Base-by-base conservation (phyloP, 2,888 invertebrate genomes). In the Girardia tigrina region DNA sequence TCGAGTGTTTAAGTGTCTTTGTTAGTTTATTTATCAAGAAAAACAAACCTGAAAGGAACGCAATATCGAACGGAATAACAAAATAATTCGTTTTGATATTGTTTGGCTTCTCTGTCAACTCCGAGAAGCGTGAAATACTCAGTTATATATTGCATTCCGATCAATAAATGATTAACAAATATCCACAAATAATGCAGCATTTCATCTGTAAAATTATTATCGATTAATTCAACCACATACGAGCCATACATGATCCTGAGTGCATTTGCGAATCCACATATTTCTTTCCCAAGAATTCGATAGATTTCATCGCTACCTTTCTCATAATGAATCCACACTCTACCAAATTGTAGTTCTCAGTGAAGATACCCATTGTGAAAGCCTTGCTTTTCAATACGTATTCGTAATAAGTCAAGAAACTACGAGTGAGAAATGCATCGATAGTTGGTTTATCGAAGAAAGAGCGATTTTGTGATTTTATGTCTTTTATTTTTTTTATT, bases 301-400 rank as follows among this genome's bases (percentile, higher is more conserved):
- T 56, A 16, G 56, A 56, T 20, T n/a, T 56, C 56, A 56, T 56
- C n/a, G 56, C n/a, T 56, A 56, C n/a, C 23, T 56, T 56, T 56
- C 56, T 4, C 23, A 56, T 12, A 20, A 56, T 2, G 20, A 56
- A 56, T 20, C 56, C 56, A 56, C 23, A n/a, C 23, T 56, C 56
- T 4, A 56, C 4, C n/a, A 56, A 56, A 56, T 56, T 56, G 2
- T 20, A 2, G 23, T 6, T 8, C 4, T 4, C 23, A 4, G 56
- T 23, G 23, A 6, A 2, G 23, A 20, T 20, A 8, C 56, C 56
- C n/a, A 20, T 56, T 56, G 6, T 56, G n/a, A 56, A 16, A 20
- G 56, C 56, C 23, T 56, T 56, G n/a, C n/a, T 23, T 56, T 56
- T 56, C n/a, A 56, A 56, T 56, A n/a, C n/a, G 23, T 20, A 56